Evolutionary conservation across 2,888 invertebrate species (phyloP), one percentile per base, ranked within the genome.

Genomic region (Acleris literana): DNA sequence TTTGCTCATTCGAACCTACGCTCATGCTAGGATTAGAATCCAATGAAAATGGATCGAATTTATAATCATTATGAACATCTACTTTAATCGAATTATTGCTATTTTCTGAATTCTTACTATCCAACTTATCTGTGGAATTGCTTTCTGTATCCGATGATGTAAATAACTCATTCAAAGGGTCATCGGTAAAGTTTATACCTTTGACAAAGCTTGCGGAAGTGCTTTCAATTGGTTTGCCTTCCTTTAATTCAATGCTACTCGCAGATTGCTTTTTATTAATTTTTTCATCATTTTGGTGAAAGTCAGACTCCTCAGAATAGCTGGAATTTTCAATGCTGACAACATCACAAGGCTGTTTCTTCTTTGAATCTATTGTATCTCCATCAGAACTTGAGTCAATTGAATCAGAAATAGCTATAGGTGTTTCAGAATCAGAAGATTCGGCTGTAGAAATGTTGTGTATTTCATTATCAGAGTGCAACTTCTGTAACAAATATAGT

Each of bases 301-400:
- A 25, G 29, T 67, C 56, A 11, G 66, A 46, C 3, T 64, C 63
- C 39, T 66, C 91, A 17, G 91, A 90, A 69, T 83, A 88, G 77
- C 87, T 91, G 3, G 92, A 92, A 74, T 92, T 86, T 81, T 90
- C 92, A 71, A 91, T 90, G 70, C 92, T 92, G 22, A 92, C 89
- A 17, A 91, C 82, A 69, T 86, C 86, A 72, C 76, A 75, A 0
- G 60, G 29, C 20, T 54, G 49, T 33, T 51, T 44, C 33, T 71
- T 74, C 55, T 73, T 79, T 67, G 72, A 77, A 63, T 71, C 75
- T 53, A 72, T 73, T 9, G 39, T 6, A 17, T 3, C 17, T 46
- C 51, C 48, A 18, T 83, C 83, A 68, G 78, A 80, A 59, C 80
- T 80, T 17, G 86, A 85, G 43, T 80, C 83, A 18, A 83, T 69